Conservation (phyloP, 2,113 vertebrate genomes). For the Montifringilla adamsi region DNA sequence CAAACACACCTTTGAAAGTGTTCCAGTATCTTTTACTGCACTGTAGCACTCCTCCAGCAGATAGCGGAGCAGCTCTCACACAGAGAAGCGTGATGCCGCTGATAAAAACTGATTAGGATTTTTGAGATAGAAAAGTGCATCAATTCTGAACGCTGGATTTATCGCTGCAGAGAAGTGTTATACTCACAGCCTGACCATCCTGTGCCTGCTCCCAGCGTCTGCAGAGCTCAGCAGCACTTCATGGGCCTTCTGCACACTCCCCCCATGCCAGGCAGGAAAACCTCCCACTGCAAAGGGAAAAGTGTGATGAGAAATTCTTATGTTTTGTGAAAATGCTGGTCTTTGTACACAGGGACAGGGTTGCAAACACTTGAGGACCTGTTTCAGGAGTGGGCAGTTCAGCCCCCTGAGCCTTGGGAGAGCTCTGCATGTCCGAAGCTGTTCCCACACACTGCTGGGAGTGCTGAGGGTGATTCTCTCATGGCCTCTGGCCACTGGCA, state of each 20-base stretch:
- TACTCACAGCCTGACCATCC: not conserved
- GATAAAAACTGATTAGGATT: not conserved
- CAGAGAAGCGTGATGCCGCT: not conserved
- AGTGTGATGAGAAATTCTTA: not conserved
- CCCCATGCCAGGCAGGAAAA: not conserved
- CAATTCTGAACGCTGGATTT: not conserved
- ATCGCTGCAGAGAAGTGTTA: not conserved
- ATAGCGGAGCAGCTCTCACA: not conserved
- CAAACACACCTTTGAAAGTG: not conserved
- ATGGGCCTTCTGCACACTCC: not conserved
- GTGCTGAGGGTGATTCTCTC: constrained; percentile 25
- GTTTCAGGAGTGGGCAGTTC: not conserved
- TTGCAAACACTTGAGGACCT: not conserved
- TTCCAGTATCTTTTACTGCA: not conserved
- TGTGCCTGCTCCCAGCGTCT: not conserved
- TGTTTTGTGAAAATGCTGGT: not conserved
- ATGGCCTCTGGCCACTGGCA: not conserved
- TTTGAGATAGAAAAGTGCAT: not conserved
- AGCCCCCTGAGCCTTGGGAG: not conserved
- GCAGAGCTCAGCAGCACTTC: not conserved
- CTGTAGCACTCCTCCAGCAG: not conserved
- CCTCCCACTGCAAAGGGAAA: not conserved
- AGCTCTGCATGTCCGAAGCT: not conserved
- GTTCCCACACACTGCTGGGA: not conserved
- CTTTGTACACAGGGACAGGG: not conserved